These are phyloP conservation scores for Istiophorus platypterus DNA, from an alignment of 2,113 vertebrate genomes.

Conservation along the genomic window DNA sequence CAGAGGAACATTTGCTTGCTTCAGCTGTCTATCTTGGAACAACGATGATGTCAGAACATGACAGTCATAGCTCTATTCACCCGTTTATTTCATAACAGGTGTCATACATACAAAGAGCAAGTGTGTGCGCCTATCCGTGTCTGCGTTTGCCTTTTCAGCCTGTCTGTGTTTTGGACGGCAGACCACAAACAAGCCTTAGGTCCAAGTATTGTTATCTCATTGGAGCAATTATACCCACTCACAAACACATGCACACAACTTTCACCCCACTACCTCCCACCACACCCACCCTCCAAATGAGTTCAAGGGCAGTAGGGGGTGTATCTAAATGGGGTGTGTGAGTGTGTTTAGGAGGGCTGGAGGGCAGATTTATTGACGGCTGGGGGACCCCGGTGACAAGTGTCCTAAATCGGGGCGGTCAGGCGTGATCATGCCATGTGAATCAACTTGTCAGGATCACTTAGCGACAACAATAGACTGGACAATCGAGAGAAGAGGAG, in stretches of 20 bases:
- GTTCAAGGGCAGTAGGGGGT: conserved; percentile 65
- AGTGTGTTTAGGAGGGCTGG: conserved; percentile 40
- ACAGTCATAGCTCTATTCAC: conserved; percentile 53
- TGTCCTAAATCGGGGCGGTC: conserved; percentile 70
- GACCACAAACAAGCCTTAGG: conserved; percentile 80
- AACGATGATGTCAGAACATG: conserved; percentile 58
- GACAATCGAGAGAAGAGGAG: conserved; percentile 28
- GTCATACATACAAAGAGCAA: conserved; percentile 70
- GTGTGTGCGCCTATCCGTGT: conserved; percentile 45
- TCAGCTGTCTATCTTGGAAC: conserved; percentile 66
- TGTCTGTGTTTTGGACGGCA: conserved; percentile 68
- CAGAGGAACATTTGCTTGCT: conserved; percentile 52
- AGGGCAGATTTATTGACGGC: conserved; percentile 60
- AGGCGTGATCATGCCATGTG: conserved; percentile 75
- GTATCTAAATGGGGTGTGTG: conserved; percentile 27
- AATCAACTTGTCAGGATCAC: conserved; percentile 80
- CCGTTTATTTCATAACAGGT: conserved; percentile 73
- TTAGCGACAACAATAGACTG: conserved; percentile 76
- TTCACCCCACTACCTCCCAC: conserved; percentile 61
- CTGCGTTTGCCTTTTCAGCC: conserved; percentile 54
- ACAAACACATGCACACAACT: conserved; percentile 44
- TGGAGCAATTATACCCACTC: conserved; percentile 79
- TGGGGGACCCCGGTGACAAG: conserved; percentile 64
- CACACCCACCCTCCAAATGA: conserved; percentile 57
- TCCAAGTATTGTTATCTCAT: conserved; percentile 85